Percentiles rank a stretch among this genome's conserved stretches.
Conservation (phyloP, 2,797 vertebrate genomes). For the Etheostoma nigrum region DNA sequence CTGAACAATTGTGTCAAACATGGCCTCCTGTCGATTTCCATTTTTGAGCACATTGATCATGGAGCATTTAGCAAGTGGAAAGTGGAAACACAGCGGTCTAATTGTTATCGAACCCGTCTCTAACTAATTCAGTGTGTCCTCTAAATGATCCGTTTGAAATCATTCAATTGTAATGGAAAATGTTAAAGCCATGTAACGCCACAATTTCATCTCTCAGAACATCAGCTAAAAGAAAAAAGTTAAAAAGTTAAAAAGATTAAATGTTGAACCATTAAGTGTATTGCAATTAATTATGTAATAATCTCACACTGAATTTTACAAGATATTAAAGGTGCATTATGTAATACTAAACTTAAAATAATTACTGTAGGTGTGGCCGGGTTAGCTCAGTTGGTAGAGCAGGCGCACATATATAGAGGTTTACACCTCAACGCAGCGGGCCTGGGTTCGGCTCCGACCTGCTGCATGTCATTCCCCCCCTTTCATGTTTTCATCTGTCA, state of each 20-base stretch:
- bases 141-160: constrained; percentile 59
- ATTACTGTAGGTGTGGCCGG: too few species aligned
- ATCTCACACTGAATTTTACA: constrained; percentile 20
- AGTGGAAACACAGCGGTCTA: constrained; percentile 58
- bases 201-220: constrained; percentile 10
- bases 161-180: constrained; percentile 56
- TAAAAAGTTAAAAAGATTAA: constrained; percentile 8
- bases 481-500: too few species aligned
- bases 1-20: constrained; percentile 7
- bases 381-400: too few species aligned
- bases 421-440: too few species aligned
- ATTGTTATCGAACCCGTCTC: constrained; percentile 73
- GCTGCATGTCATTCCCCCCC: too few species aligned
- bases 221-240: constrained; percentile 22
- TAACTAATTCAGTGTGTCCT: constrained; percentile 61
- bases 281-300: constrained; percentile 1
- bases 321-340: neutral
- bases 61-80: constrained; percentile 51
- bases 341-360: too few species aligned
- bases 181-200: constrained; percentile 24
- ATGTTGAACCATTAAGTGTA: neutral
- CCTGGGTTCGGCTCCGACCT: too few species aligned
- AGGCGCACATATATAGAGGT: too few species aligned
- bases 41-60: constrained; percentile 53
- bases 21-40: constrained; percentile 30